Percentiles rank a stretch among this genome's conserved stretches.
Evolutionary conservation across 2,113 vertebrate genomes (phyloP).

Genomic region (Phaethon lepturus): DNA sequence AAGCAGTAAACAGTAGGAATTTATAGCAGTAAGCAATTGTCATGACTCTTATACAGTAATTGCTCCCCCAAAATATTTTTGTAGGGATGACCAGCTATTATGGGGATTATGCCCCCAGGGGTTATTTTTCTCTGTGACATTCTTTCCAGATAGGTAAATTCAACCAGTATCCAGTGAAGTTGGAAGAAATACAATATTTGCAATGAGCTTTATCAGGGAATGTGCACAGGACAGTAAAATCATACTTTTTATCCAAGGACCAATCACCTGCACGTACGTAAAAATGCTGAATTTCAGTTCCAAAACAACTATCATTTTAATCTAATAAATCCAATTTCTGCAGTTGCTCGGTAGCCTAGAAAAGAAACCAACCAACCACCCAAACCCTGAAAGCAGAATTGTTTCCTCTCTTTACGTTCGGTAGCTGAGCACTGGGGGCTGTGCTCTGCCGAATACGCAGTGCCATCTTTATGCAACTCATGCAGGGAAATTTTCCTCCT

Average conservation of each 20-base stretch:
- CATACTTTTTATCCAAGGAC: neutral
- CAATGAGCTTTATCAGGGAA: neutral
- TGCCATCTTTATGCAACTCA: neutral
- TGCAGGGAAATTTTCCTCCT: neutral
- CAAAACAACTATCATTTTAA: neutral
- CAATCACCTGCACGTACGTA: neutral
- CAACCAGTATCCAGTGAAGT: neutral
- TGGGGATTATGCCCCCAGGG: neutral
- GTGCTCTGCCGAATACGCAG: neutral
- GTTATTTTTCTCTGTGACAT: neutral
- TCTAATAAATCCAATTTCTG: neutral
- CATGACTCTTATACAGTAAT: neutral
- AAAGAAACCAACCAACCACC: neutral
- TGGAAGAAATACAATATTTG: conserved; percentile 10
- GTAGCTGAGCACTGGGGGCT: neutral
- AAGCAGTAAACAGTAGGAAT: conserved; percentile 29
- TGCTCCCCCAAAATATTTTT: neutral
- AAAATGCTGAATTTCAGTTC: neutral
- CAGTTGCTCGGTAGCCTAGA: neutral
- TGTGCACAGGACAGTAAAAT: neutral
- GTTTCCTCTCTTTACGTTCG: neutral
- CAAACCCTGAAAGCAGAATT: neutral
- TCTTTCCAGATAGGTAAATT: neutral
- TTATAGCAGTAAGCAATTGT: neutral
- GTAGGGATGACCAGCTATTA: neutral